Percentiles rank a stretch among this genome's conserved stretches.
Evolutionary conservation across 2,888 invertebrate genomes (phyloP).

Genomic region (Cantharis nigra): DNA sequence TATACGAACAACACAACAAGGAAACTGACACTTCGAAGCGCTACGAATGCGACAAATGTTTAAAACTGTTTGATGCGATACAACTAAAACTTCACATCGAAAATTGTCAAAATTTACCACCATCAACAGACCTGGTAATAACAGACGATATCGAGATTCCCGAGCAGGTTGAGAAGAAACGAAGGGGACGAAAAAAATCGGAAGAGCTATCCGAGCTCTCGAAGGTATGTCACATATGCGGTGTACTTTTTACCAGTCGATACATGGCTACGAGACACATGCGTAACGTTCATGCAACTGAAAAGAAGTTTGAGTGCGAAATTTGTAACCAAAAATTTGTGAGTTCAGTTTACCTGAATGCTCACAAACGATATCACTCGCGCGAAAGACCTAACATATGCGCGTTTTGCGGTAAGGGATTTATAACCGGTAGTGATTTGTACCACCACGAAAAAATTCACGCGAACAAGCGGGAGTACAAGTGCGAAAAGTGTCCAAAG

Average conservation of each 20-base stretch:
- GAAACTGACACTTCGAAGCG: slow-evolving; percentile 2
- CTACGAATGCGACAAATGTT: slow-evolving; percentile 31
- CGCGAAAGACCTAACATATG: slow-evolving; percentile 47
- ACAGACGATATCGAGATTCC: not conserved
- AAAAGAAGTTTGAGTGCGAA: slow-evolving; percentile 47
- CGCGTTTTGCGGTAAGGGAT: slow-evolving; percentile 55
- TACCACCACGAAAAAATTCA: slow-evolving; percentile 52
- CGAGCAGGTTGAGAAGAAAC: not conserved
- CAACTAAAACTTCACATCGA: not conserved
- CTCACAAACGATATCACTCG: slow-evolving; percentile 46
- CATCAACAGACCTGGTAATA: not conserved
- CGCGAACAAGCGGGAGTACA: slow-evolving; percentile 47
- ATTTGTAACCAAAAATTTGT: slow-evolving; percentile 47
- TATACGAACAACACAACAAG: slow-evolving; percentile 3
- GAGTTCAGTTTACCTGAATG: slow-evolving; percentile 46
- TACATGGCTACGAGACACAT: slow-evolving; percentile 46
- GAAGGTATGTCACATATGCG: slow-evolving; percentile 41
- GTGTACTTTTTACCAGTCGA: slow-evolving; percentile 42
- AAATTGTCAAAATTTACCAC: not conserved
- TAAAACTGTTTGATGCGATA: slow-evolving; percentile 14
- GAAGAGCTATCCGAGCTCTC: slow-evolving; percentile 6
- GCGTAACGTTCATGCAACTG: slow-evolving; percentile 47
- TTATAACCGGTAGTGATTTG: slow-evolving; percentile 48
- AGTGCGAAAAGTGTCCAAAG: slow-evolving; percentile 48
- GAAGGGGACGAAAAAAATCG: slow-evolving; percentile 26